These are phyloP conservation scores for Campodea augens DNA, from an alignment of 1,140 invertebrate genomes.

Conservation along the genomic window DNA sequence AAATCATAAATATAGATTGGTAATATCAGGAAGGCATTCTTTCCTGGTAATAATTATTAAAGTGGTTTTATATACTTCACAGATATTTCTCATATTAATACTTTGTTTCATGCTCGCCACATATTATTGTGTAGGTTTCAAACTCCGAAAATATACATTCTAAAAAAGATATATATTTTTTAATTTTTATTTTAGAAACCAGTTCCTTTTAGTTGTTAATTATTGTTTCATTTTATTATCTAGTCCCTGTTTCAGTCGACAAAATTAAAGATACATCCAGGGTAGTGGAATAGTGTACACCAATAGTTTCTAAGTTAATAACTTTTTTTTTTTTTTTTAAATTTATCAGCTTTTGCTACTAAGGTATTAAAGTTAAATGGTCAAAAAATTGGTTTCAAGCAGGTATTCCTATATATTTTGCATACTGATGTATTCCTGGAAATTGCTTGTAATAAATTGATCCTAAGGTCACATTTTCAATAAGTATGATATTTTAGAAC, in stretches of 20 bases:
- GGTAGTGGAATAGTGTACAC: constrained; percentile 4
- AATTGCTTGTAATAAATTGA: not conserved
- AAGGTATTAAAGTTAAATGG: not conserved
- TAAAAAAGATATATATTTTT: not conserved
- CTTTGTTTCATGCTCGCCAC: not conserved
- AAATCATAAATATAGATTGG: constrained; percentile 19
- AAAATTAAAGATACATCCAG: not conserved
- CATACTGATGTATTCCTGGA: no score
- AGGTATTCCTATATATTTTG: no score
- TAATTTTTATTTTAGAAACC: no score
- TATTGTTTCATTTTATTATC: no score
- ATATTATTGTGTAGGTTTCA: not conserved
- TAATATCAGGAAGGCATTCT: not conserved
- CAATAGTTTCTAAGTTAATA: not conserved
- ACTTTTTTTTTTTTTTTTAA: constrained; percentile 1
- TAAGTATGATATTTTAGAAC: no score
- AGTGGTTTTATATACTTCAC: not conserved
- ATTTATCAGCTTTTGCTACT: not conserved
- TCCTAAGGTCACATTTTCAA: not conserved
- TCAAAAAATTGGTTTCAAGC: constrained; percentile 3
- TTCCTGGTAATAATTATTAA: not conserved
- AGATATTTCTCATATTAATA: not conserved
- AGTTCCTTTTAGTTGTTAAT: no score
- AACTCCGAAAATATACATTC: not conserved
- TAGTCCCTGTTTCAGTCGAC: not conserved